Percentiles rank a stretch among this genome's conserved stretches.
Evolutionary conservation across 1,140 invertebrate genomes (phyloP).

Genomic region (Brachionus angularis): DNA sequence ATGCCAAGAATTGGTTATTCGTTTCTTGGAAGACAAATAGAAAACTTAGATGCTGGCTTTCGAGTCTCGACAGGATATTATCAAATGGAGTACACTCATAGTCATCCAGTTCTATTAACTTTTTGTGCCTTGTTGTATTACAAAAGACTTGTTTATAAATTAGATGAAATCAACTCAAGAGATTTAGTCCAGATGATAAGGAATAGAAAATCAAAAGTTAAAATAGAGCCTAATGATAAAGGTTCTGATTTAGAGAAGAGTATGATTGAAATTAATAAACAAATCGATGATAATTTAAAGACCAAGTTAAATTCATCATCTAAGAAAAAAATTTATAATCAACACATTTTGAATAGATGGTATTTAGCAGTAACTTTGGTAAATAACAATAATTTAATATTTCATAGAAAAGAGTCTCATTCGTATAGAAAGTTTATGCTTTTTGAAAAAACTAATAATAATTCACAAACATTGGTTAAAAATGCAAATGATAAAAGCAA

Average conservation of each 20-base stretch:
- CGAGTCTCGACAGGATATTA: neutral
- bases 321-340: too few species aligned
- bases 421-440: neutral
- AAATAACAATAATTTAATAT: neutral
- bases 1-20: neutral
- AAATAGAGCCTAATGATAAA: neutral
- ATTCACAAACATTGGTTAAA: too few species aligned
- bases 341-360: neutral
- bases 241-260: neutral
- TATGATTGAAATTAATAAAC: neutral
- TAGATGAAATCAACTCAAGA: neutral
- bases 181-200: neutral
- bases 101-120: neutral
- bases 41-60: neutral
- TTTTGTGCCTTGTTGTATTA: neutral
- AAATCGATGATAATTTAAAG: neutral
- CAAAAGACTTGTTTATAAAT: neutral
- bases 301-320: neutral
- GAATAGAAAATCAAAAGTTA: neutral
- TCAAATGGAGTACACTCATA: neutral
- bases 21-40: neutral
- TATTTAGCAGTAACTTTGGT: neutral
- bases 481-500: too few species aligned
- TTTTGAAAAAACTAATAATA: too few species aligned
- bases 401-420: neutral